These are phyloP conservation scores for Morinoia aosen DNA, from an alignment of 2,888 invertebrate genomes.

Conservation along the genomic window DNA sequence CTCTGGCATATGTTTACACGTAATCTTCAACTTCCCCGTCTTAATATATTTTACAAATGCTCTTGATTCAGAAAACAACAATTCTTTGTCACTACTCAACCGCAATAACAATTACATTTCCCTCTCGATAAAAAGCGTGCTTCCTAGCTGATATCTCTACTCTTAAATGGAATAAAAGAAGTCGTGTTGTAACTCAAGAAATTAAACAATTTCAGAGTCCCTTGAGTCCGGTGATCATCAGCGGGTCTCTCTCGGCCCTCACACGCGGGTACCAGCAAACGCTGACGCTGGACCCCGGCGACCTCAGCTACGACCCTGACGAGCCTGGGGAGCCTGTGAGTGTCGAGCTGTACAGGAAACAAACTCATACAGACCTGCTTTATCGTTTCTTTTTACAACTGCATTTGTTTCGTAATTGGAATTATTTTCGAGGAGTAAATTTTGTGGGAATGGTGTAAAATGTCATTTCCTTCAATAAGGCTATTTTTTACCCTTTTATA, in stretches of 20 bases:
- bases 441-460: too few relatives aligned
- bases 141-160: not conserved
- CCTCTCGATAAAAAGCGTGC: not conserved
- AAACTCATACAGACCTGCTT: not conserved
- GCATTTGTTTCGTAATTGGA: too few relatives aligned
- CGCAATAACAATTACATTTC: not conserved
- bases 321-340: conserved; percentile 68
- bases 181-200: not conserved
- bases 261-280: conserved; percentile 69
- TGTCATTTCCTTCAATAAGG: too few relatives aligned
- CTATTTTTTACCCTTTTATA: too few relatives aligned
- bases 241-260: conserved; percentile 69
- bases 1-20: not conserved
- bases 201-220: conserved; percentile 68
- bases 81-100: not conserved
- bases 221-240: conserved; percentile 70
- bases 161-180: not conserved
- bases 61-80: not conserved
- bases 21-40: not conserved
- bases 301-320: conserved; percentile 72
- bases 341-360: not conserved
- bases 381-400: not conserved
- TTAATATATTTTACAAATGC: not conserved
- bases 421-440: too few relatives aligned
- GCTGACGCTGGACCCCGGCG: conserved; percentile 70